Base-by-base conservation (phyloP, 2,888 invertebrate genomes). In the Netelia inedita region DNA sequence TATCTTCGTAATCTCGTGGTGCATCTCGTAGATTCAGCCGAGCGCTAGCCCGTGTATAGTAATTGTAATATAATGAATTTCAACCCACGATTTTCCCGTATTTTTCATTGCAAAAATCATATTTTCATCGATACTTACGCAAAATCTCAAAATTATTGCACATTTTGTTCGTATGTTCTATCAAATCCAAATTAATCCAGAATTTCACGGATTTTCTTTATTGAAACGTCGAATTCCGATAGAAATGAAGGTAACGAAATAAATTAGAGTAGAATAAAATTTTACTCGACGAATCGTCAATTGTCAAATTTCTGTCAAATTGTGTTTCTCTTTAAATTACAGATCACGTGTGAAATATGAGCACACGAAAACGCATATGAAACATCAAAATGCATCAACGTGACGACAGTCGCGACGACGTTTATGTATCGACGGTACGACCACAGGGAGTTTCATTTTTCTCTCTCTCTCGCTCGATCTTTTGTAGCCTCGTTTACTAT, bases 1-100 rank as follows among this genome's bases (percentile, higher is more conserved):
- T 71, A 83, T 83, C 78, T 81, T 75, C 78, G 74, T 78, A 83
- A 83, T 83, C 74, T 81, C 78, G 65, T 63, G 57, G 41, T 79
- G 74, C 57, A 72, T 72, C 23, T 65, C 66, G 46, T 74, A 16
- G 68, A 80, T 66, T 65, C 16, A 61, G 11, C 16, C 79, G 41
- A 41, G 6, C 21, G 5, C 28, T 28, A 3, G 2, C 5, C 0
- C 28, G 28, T 46, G 14, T 19, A 57, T 19, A 19, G 19, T 3
- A 55, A n/a, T 10, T 11, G 19, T 16, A 57, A 19, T n/a, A 53
- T 14, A 2, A 19, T 19, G 46, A 46, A 14, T 11, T 46, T 2
- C 10, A 10, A 10, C 6, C 3, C 10, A 46, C 46, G 46, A 46
- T 46, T 46, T 1, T 14, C 14, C 43, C 3, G 0, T 14, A 10